Percentiles rank a stretch among this genome's conserved stretches.
Conservation (phyloP, 2,797 vertebrate genomes). For the Gastrophryne carolinensis region DNA sequence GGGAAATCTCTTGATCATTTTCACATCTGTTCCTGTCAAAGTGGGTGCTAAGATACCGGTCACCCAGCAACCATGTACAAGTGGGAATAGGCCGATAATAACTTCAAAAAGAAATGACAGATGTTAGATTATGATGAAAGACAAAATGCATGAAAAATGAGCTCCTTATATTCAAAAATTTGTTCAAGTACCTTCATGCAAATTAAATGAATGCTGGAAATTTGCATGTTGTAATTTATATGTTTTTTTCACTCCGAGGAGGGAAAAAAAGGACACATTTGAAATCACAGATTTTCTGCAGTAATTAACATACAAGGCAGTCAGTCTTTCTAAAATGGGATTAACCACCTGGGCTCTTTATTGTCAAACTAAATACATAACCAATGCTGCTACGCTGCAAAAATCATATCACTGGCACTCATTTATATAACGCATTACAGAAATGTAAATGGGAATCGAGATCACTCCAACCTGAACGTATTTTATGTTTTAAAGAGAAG, state of each 20-base stretch:
- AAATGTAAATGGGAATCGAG: slow-evolving; percentile 59
- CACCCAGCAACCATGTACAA: slow-evolving; percentile 99
- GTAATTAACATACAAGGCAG: slow-evolving; percentile 83
- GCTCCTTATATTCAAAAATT: slow-evolving; percentile 97
- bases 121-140: slow-evolving; percentile 99
- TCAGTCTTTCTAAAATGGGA: slow-evolving; percentile 82
- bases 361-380: slow-evolving; percentile 78
- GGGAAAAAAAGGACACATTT: slow-evolving; percentile 69
- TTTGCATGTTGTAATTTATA: slow-evolving; percentile 77
- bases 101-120: slow-evolving; percentile 99
- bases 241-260: slow-evolving; percentile 74
- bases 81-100: slow-evolving; percentile 99
- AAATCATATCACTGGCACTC: slow-evolving; percentile 63
- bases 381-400: slow-evolving; percentile 62
- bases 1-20: slow-evolving; percentile 99
- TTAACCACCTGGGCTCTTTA: slow-evolving; percentile 92
- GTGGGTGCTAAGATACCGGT: slow-evolving; percentile 99
- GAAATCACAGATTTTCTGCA: slow-evolving; percentile 73
- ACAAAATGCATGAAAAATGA: slow-evolving; percentile 87
- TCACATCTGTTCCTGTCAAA: slow-evolving; percentile 99
- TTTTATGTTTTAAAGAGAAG: slow-evolving; percentile 62
- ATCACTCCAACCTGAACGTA: slow-evolving; percentile 58
- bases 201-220: slow-evolving; percentile 88
- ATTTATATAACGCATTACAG: slow-evolving; percentile 58
- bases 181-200: slow-evolving; percentile 96